phyloP scores from a whole-genome alignment of 2,888 invertebrate species.

The Trissoscelio sp. region DNA sequence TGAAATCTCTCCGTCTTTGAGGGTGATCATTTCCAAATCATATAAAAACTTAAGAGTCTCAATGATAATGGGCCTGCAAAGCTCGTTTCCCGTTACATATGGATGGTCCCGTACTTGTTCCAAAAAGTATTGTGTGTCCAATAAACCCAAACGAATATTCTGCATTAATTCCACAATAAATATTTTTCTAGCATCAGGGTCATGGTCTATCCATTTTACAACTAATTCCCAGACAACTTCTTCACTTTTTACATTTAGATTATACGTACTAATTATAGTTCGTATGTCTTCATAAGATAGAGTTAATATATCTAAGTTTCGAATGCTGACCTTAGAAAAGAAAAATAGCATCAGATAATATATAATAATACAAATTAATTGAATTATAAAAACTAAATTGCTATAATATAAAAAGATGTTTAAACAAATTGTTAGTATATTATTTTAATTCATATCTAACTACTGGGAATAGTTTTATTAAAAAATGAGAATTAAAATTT shows the following conservation, averaged over 20 bases:
- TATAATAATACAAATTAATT: too few species aligned
- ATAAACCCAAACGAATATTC: slow-evolving; percentile 91
- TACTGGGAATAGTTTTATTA: too few species aligned
- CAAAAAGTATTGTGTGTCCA: slow-evolving; percentile 95
- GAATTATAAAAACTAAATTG: too few species aligned
- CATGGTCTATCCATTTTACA: slow-evolving; percentile 93
- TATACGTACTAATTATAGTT: slow-evolving; percentile 91
- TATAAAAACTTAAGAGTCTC: slow-evolving; percentile 96
- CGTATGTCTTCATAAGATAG: slow-evolving; percentile 90
- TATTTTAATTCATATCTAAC: too few species aligned
- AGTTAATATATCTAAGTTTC: slow-evolving; percentile 90
- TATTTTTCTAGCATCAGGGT: slow-evolving; percentile 88
- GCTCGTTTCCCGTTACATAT: slow-evolving; percentile 92
- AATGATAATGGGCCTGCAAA: slow-evolving; percentile 94
- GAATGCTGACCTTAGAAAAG: slow-evolving; percentile 87
- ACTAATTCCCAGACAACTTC: slow-evolving; percentile 94
- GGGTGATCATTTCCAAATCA: slow-evolving; percentile 94
- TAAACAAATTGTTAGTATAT: too few species aligned
- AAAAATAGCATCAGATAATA: too few species aligned
- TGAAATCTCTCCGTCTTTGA: slow-evolving; percentile 91
- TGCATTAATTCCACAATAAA: slow-evolving; percentile 92
- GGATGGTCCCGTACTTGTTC: slow-evolving; percentile 95
- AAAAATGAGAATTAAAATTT: too few species aligned
- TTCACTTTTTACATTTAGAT: slow-evolving; percentile 94
- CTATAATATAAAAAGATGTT: too few species aligned